Percentiles rank a stretch among this genome's conserved stretches.
Conservation (phyloP, 2,888 invertebrate species). For the Aphidius colemani region DNA sequence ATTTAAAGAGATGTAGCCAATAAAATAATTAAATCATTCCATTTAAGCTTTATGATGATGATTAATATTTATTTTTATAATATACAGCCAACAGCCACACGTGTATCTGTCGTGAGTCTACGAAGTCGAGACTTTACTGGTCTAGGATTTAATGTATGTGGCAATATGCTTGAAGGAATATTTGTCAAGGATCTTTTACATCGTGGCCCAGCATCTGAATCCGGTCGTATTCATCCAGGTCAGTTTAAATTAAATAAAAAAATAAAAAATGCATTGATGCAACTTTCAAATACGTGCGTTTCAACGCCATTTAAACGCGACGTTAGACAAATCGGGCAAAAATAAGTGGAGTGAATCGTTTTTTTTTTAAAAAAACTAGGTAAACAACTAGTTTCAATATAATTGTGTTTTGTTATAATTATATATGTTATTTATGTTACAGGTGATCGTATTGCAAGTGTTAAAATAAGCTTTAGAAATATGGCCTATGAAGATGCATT, state of each 20-base stretch:
- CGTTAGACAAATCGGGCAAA: constrained; percentile 33
- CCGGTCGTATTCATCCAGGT: constrained; percentile 81
- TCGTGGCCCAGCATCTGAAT: constrained; percentile 86
- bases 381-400: not conserved
- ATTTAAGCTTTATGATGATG: not conserved
- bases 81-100: constrained; percentile 62
- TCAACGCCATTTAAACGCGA: constrained; percentile 18
- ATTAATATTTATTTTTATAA: constrained; percentile 7
- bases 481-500: constrained; percentile 91
- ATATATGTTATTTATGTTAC: constrained; percentile 40
- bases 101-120: constrained; percentile 71
- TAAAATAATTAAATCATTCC: constrained; percentile 18
- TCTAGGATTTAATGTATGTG: constrained; percentile 83
- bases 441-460: constrained; percentile 87
- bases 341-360: constrained; percentile 34
- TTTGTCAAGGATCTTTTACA: constrained; percentile 85
- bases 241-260: constrained; percentile 36
- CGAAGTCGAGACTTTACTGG: constrained; percentile 88
- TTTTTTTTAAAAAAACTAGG: no score
- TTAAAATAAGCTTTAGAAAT: constrained; percentile 85
- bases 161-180: constrained; percentile 90
- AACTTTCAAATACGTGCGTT: constrained; percentile 13
- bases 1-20: constrained; percentile 14
- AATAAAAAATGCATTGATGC: constrained; percentile 12
- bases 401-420: constrained; percentile 4